These are phyloP conservation scores for Actinemys pallida DNA, from an alignment of 2,113 vertebrate genomes.

Conservation along the genomic window DNA sequence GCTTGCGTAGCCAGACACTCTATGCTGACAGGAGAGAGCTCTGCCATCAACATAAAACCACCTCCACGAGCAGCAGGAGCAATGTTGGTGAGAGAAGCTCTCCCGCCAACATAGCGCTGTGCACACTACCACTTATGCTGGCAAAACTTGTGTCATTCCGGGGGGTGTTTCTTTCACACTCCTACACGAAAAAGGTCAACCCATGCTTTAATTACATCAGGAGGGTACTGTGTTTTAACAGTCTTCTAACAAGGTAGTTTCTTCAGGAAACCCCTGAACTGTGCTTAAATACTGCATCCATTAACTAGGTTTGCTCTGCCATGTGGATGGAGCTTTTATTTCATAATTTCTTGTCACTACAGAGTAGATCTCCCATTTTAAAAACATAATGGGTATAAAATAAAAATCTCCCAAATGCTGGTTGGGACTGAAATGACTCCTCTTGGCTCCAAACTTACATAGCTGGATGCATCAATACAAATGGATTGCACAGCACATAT, in stretches of 20 bases:
- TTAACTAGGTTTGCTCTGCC: constrained; percentile 8
- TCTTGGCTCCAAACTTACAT: not conserved
- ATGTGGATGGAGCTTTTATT: not conserved
- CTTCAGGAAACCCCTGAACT: constrained; percentile 16
- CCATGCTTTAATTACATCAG: not conserved
- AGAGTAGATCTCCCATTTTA: not conserved
- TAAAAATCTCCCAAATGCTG: not conserved
- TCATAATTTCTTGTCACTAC: not conserved
- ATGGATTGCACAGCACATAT: not conserved
- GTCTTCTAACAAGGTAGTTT: constrained; percentile 12
- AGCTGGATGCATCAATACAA: not conserved
- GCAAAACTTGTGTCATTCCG: no score
- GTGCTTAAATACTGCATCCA: not conserved
- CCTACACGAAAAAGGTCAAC: not conserved
- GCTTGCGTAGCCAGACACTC: no score
- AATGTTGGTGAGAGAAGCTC: no score
- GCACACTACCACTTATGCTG: no score
- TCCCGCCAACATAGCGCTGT: no score
- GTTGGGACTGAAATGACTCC: not conserved
- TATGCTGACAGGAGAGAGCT: no score
- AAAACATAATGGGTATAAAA: not conserved
- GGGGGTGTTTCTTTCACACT: no score
- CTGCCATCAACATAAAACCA: no score
- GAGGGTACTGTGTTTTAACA: not conserved
- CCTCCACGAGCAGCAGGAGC: no score